phyloP scores from a whole-genome alignment of 2,113 vertebrate species.

The Apistogramma diplotaenia region DNA sequence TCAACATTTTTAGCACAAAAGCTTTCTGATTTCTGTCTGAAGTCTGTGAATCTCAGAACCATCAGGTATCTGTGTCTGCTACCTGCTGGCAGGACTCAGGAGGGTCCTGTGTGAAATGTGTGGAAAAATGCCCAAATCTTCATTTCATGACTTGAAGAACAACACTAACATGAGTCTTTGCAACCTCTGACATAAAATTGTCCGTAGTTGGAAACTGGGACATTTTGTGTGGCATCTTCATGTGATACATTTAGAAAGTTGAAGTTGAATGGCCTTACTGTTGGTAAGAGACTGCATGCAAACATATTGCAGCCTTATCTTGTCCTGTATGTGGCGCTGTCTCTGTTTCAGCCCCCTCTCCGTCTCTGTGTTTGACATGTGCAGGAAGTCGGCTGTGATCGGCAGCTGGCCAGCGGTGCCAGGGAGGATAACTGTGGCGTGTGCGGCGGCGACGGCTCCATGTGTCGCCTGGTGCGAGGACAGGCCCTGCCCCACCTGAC shows the following conservation, averaged over 20 bases:
- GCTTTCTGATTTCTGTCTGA: background rate
- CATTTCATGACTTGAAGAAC: background rate
- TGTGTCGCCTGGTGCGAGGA: conserved; percentile 90
- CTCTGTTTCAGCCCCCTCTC: background rate
- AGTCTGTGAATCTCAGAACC: too few species aligned
- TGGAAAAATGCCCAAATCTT: background rate
- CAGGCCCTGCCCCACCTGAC: conserved; percentile 84
- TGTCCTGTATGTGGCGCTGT: background rate
- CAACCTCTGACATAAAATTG: background rate
- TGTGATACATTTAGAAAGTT: too few species aligned
- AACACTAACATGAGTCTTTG: background rate
- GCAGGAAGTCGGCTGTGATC: conserved; percentile 92
- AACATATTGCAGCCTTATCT: background rate
- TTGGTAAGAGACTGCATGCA: accelerated
- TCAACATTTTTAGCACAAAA: too few species aligned
- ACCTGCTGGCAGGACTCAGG: too few species aligned
- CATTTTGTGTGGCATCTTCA: background rate
- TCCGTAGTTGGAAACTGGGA: background rate
- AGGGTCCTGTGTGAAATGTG: too few species aligned
- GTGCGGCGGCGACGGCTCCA: conserved; percentile 87
- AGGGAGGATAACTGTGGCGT: conserved; percentile 91
- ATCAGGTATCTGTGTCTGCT: too few species aligned
- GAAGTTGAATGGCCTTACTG: background rate
- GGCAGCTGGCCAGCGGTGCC: conserved; percentile 85
- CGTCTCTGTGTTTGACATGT: background rate